These are phyloP conservation scores for Aldabrachelys gigantea DNA, from an alignment of 2,113 vertebrate species.

Conservation along the genomic window DNA sequence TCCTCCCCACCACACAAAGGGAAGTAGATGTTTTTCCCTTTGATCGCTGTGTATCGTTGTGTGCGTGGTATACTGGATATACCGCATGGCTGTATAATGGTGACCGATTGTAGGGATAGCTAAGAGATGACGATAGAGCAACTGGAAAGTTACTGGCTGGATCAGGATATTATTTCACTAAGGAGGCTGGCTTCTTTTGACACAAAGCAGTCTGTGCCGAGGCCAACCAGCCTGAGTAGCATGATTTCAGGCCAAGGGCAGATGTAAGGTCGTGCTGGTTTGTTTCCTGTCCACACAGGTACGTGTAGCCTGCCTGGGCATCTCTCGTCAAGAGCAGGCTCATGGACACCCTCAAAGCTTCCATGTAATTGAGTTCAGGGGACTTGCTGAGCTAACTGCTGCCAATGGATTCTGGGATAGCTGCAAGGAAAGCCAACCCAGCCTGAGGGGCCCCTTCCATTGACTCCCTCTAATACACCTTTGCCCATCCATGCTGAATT, in stretches of 20 bases:
- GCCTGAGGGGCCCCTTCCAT: neutral
- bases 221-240: slow-evolving; percentile 6
- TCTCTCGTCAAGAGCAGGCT: slow-evolving; percentile 22
- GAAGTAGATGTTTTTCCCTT: neutral
- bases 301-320: slow-evolving; percentile 22
- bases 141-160: neutral
- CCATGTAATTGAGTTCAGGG: neutral
- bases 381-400: neutral
- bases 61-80: neutral
- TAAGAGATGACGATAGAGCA: neutral
- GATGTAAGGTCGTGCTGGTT: neutral
- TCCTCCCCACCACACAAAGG: neutral
- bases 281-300: slow-evolving; percentile 37
- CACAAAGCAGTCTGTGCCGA: neutral
- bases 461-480: neutral
- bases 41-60: neutral
- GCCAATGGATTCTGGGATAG: neutral
- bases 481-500: neutral
- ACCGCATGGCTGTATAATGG: neutral
- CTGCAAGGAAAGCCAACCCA: neutral
- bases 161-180: slow-evolving; percentile 20
- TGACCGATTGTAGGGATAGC: neutral
- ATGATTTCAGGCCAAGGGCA: neutral
- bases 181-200: neutral
- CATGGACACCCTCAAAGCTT: slow-evolving; percentile 13